Base-by-base conservation (phyloP, 1,140 invertebrate genomes). In the Meloidogyne chitwoodi region DNA sequence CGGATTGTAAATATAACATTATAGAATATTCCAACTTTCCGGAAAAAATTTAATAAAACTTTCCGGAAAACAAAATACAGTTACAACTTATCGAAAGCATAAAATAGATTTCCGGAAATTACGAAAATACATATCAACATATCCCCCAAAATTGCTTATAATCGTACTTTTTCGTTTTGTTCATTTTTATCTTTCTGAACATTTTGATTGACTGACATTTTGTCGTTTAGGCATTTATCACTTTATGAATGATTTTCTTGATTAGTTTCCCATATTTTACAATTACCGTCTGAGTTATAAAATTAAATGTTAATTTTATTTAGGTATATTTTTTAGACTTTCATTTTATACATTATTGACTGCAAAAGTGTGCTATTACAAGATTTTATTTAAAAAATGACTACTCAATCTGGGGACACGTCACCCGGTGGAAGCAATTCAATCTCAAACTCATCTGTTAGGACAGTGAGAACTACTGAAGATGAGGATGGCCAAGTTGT, bases 401-500 rank as follows among this genome's bases (percentile, higher is more conserved):
- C 56, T 61, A 56, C 71, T 34, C 71, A 74, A 14, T 75, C 74
- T 29, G 74, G 74, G 65, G 70, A 67, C n/a, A 69, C 74, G 29
- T 75, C 74, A 63, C 74, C 74, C 29, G 74, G 74, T 19, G 69
- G 74, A 12, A 75, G 74, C 69, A 75, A 75, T 29, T 75, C 74
- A 14, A 24, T 75, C 27, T 75, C 69, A 22, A 67, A 75, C 71
- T 62, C 74, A 16, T 75, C 74, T 19, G 24, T 44, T 44, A 16
- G 65, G 19, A 75, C 65, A n/a, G n/a, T 56, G 22, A 56, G 71
- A 24, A 75, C 74, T 26, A 73, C 41, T 31, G 71, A 22, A 12
- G 71, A 41, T 22, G 69, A 75, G 12, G 74, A 75, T 22, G 64
- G 68, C 6, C 74, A 73, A 19, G 71, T 64, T 26, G 34, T 44